These are phyloP conservation scores for Oenanthe oenanthe DNA, from an alignment of 2,113 vertebrate species.

Conservation along the genomic window DNA sequence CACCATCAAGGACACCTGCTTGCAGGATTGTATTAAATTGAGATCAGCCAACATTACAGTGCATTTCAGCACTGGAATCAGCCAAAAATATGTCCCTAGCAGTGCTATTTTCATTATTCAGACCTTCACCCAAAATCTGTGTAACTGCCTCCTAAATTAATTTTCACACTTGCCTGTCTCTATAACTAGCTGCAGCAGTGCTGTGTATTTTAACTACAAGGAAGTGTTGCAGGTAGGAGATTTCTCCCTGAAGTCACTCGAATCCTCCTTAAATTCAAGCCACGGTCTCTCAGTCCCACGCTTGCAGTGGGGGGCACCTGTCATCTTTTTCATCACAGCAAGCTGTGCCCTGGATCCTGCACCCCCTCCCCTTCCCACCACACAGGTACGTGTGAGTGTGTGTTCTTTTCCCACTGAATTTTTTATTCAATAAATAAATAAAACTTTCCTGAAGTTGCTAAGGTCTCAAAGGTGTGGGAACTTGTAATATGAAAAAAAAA, in stretches of 20 bases:
- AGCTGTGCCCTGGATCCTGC: constrained; percentile 46
- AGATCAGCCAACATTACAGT: constrained; percentile 55
- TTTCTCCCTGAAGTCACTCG: constrained; percentile 51
- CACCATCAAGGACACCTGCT: constrained; percentile 66
- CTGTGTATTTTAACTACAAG: constrained; percentile 58
- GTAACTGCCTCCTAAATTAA: constrained; percentile 58
- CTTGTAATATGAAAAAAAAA: background rate
- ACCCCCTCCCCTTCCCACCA: background rate
- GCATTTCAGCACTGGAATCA: constrained; percentile 60
- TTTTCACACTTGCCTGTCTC: constrained; percentile 66
- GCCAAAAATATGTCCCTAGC: constrained; percentile 70
- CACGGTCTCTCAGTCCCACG: constrained; percentile 42
- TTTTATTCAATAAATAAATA: constrained; percentile 69
- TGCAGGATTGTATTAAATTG: constrained; percentile 56
- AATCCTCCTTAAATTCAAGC: constrained; percentile 53
- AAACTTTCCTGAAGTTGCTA: constrained; percentile 57
- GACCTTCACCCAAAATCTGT: constrained; percentile 65
- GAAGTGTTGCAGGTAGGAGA: constrained; percentile 48
- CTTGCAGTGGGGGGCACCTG: constrained; percentile 45
- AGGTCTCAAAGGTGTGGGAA: constrained; percentile 41
- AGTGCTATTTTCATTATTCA: constrained; percentile 70
- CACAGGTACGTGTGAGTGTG: background rate
- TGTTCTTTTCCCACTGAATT: constrained; percentile 44
- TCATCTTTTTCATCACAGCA: constrained; percentile 41
- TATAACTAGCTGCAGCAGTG: constrained; percentile 21